Base-by-base conservation (phyloP, 2,113 vertebrate genomes). In the Podarcis muralis region DNA sequence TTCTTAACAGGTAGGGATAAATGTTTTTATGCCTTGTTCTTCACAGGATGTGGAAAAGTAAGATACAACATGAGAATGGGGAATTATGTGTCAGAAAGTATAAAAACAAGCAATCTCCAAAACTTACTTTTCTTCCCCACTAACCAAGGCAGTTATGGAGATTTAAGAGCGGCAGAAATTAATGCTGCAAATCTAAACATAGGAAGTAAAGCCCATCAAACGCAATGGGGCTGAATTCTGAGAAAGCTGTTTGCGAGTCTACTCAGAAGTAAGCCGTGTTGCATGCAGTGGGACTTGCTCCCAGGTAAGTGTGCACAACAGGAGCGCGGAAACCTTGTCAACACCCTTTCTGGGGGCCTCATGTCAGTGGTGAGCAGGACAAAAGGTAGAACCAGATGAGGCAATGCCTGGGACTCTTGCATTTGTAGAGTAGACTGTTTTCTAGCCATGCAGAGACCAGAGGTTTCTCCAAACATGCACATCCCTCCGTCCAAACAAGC, bases 11-110 rank as follows among this genome's bases (percentile, higher is more conserved):
- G 62, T 86, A 68, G 32, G 27, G 62, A 86, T 86, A 79, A 86
- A 86, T 68, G 37, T 86, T 86, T 86, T 86, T 78, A 86, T 86
- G 75, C 59, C 35, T 86, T 68, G 74, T n/a, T 68, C 37, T 66
- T 68, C 40, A 23, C 59, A n/a, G 76, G 85, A 68, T 32, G 75
- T 78, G 59, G 15, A 16, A 79, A 86, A 43, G 74, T 40, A 40
- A 66, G 84, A 86, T 77, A 77, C 72, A 86, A 77, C 75, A 86
- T 23, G 37, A 86, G 75, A 48, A 68, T 32, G 12, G 75, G 75
- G 37, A 86, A 86, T 78, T 79, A 68, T 66, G 75, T 86, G 85
- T 86, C 85, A 86, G 85, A 43, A 86, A 69, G 59, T 43, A 86
- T 86, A 68, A 78, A 86, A 78, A 86, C 59, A 79, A 86, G 75